Percentiles rank a stretch among this genome's conserved stretches.
phyloP scores from a whole-genome alignment of 2,888 invertebrate species.

The Orthonevra nobilis region DNA sequence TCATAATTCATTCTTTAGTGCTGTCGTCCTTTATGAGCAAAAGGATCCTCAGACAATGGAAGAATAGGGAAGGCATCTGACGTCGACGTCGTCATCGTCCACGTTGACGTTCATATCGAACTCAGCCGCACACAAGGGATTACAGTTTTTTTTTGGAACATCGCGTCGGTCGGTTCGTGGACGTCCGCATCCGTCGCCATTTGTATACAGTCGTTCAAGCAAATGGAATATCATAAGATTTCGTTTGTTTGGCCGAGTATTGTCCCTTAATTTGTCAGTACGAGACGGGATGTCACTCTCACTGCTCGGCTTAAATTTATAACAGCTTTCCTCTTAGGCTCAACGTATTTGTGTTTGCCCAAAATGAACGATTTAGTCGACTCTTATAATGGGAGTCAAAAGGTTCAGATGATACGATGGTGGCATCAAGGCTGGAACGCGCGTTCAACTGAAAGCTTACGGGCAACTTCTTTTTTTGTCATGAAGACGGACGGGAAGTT shows the following conservation, averaged over 20 bases:
- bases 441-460: constrained; percentile 28
- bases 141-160: no score
- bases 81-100: constrained; percentile 5
- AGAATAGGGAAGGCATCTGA: constrained; percentile 16
- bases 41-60: constrained; percentile 43
- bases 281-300: background rate
- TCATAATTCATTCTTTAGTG: constrained; percentile 64
- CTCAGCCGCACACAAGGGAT: constrained; percentile 13
- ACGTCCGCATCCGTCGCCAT: no score
- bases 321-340: constrained; percentile 10
- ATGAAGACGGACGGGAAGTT: constrained; percentile 12
- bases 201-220: no score
- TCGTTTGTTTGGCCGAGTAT: constrained; percentile 43
- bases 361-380: constrained; percentile 60
- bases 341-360: constrained; percentile 55
- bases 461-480: background rate
- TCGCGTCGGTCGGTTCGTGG: no score
- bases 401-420: constrained; percentile 8
- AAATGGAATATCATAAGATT: constrained; percentile 44
- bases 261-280: constrained; percentile 34
- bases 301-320: constrained; percentile 4
- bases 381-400: constrained; percentile 16
- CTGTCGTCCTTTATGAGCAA: constrained; percentile 30
- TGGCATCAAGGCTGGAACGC: background rate
- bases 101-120: background rate